phyloP scores from a whole-genome alignment of 2,888 invertebrate species.

The Tortrix viridana region DNA sequence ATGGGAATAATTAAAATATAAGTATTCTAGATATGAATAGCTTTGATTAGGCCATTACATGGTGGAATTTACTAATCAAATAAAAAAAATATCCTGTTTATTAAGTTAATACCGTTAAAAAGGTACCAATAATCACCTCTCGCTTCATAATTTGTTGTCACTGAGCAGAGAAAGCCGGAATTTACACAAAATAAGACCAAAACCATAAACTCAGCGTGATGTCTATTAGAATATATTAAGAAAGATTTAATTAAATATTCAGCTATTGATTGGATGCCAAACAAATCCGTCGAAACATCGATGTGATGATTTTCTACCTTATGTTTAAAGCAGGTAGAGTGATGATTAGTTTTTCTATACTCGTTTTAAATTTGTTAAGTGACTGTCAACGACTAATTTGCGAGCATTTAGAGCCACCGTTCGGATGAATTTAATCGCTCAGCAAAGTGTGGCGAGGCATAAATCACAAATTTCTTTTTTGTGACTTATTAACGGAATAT shows the following conservation, averaged over 20 bases:
- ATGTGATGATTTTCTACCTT: conserved; percentile 1
- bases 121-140: neutral
- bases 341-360: neutral
- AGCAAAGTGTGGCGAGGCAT: conserved; percentile 8
- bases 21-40: too few species aligned
- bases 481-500: neutral
- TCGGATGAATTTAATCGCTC: conserved; percentile 20
- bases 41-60: too few species aligned
- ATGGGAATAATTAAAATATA: too few species aligned
- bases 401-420: conserved; percentile 23
- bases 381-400: conserved; percentile 40
- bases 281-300: neutral
- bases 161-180: conserved; percentile 55
- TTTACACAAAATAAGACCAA: conserved; percentile 37
- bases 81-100: too few species aligned
- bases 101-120: neutral
- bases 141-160: neutral
- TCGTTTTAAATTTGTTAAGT: conserved; percentile 1
- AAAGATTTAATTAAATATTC: conserved; percentile 27
- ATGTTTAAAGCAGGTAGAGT: neutral
- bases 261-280: conserved; percentile 24
- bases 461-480: conserved; percentile 33
- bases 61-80: too few species aligned
- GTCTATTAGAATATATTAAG: conserved; percentile 39
- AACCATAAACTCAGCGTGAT: conserved; percentile 47